Base-by-base conservation (phyloP, 2,888 invertebrate species). In the Drosophila meridiana region DNA sequence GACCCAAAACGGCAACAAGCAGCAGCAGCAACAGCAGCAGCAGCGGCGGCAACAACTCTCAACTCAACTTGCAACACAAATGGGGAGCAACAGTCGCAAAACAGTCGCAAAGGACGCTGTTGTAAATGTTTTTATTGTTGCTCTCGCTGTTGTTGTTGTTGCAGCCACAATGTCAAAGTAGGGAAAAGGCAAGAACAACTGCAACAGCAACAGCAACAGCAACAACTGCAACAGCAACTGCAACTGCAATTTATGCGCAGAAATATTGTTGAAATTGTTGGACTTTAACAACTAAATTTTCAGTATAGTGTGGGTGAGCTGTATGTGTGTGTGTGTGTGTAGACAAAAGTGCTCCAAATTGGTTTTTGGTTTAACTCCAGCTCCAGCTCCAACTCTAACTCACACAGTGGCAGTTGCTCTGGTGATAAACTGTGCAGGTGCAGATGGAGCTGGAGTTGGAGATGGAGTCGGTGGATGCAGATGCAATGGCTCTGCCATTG, bases 241-340 rank as follows among this genome's bases (percentile, higher is more conserved):
- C 73, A 58, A 84, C 73, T 72, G 76, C 87, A 90, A 90, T 87
- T 87, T 87, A 87, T 87, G 90, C 85, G 75, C 90, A 77, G 72
- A 87, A 87, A 80, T 87, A 84, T 89, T 87, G 90, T 86, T 69
- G 78, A 88, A 85, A 89, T 87, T 90, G 90, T 84, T 86, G 69
- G 90, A 87, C 83, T 88, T 88, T 86, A 88, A 91, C 87, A 88
- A 88, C 87, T 88, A 91, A 88, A 91, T 91, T 91, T 86, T 59
- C 83, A 66, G 69, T 66, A 66, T 62, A 56, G 38, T 52, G 42
- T 63, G 40, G 38, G 32, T 55, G 48, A 62, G 48, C 57, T 63
- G 8, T 57, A 26, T 57, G 53, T 50, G 36, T 48, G 42, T 50
- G 4, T 50, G 62, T 42, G 57, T 57, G 50, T 60, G 74, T 42